Evolutionary conservation across 2,888 invertebrate species (phyloP), one percentile per base, ranked within the genome.

Genomic region (Cephus pulcher): DNA sequence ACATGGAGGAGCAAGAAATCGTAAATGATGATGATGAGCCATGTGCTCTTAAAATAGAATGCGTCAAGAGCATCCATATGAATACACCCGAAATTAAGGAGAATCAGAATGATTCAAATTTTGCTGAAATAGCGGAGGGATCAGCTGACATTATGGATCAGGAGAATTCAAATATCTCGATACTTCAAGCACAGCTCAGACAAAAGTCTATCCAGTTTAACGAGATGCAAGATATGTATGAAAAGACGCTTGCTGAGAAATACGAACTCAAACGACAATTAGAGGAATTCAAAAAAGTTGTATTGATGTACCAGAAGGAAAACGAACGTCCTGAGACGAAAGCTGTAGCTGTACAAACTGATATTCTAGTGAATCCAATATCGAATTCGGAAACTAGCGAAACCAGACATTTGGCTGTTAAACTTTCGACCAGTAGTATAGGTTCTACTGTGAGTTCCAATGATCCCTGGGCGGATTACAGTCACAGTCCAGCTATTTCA

Each of bases 401-500:
- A 75, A 69, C 70, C 12, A 80, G 81, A 6, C 83, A 83, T 75
- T 81, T 81, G 32, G 73, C 40, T 75, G 71, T 75, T 40, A 83
- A 83, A 78, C 34, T 86, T 34, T 84, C 84, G 4, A 80, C 81
- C n/a, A 87, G 82, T 30, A 88, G 86, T 35, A 82, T 87, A 15
- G 84, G 79, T 23, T 89, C 89, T 1, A 85, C 86, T 3, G 34
- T 82, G 1, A 91, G 89, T 69, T 88, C 90, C 11, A 86, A 85
- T 34, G 86, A 86, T 9, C 88, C 88, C 1, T 91, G 91, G 91
- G 87, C 90, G 11, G 90, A 90, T 12, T 86, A 85, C 37, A 68
- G 35, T 11, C 83, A 82, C 76, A 88, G 85, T 74, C 83, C 87
- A 15, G 84, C 84, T 0, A 82, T 88, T 76, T 90, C 91, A 0